Evolutionary conservation across 2,113 vertebrate genomes (phyloP), one percentile per base, ranked within the genome.

Genomic region (Poeciliopsis occidentalis): DNA sequence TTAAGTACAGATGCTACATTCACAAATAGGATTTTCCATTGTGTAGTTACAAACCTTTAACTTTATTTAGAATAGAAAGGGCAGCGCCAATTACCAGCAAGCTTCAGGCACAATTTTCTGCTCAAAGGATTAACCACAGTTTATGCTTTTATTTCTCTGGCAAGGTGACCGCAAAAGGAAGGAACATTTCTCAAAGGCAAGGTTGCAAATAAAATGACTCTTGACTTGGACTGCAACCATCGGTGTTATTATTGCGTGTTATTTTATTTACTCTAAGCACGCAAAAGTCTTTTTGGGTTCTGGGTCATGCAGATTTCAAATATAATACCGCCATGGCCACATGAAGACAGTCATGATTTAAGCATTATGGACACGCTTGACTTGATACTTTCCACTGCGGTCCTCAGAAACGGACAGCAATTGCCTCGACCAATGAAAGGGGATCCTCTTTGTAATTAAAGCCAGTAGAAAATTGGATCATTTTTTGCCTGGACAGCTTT

Each of bases 381-480:
- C 86, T 86, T 91, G 78, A 88, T 88, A 37, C 86, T 91, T 92
- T 90, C 83, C 83, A 86, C 87, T 82, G 83, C 71, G 71, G 76
- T 83, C 86, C 84, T 91, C 86, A 90, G 82, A 91, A 89, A 82
- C 62, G 85, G 90, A 91, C 88, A 89, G 84, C 78, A 88, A 89
- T 87, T 85, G 87, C 82, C 72, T 79, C 82, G 2, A 81, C 79
- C 87, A 92, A 83, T 93, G 93, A 93, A 93, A 94, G 76, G 77
- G 73, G 91, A 94, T 92, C 91, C 91, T 92, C 88, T 86, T 87
- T 87, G 86, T 93, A 92, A 94, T 94, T 93, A 94, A 93, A 92
- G 86, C 90, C 87, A 89, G 91, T 87, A 93, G 91, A 93, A 93
- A 93, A 94, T 92, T 88, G 87, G 89, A 92, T 92, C 54, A 87